These are phyloP conservation scores for Liposcelis brunnea DNA, from an alignment of 2,888 invertebrate genomes.

Conservation along the genomic window DNA sequence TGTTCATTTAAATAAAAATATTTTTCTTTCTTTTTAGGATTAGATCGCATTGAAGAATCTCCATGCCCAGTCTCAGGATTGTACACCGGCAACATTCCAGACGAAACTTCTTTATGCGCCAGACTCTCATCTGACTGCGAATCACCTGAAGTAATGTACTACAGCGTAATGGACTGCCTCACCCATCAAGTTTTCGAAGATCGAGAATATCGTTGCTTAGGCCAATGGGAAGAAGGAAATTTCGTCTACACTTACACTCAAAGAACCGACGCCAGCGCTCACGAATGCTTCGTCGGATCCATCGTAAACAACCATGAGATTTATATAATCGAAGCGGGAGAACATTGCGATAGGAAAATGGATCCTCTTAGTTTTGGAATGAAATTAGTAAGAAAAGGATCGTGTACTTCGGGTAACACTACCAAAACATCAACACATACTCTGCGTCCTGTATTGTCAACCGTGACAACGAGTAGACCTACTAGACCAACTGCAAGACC, in stretches of 20 bases:
- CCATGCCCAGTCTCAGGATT: slow-evolving; percentile 49
- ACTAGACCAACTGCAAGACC: not conserved
- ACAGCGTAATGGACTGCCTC: slow-evolving; percentile 41
- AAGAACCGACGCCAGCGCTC: slow-evolving; percentile 38
- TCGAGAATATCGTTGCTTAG: slow-evolving; percentile 44
- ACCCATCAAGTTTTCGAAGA: slow-evolving; percentile 43
- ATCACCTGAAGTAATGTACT: slow-evolving; percentile 46
- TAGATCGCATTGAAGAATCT: slow-evolving; percentile 29
- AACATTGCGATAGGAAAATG: slow-evolving; percentile 40
- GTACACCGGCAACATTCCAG: slow-evolving; percentile 44
- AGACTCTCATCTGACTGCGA: slow-evolving; percentile 46
- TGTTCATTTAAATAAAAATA: too few relatives aligned
- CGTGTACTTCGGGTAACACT: not conserved
- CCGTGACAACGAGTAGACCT: not conserved
- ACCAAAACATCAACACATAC: not conserved
- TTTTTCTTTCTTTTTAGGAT: slow-evolving; percentile 20
- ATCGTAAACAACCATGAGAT: slow-evolving; percentile 39
- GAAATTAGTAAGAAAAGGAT: slow-evolving; percentile 35
- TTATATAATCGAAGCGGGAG: slow-evolving; percentile 47
- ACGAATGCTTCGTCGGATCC: slow-evolving; percentile 47
- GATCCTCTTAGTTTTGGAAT: slow-evolving; percentile 41
- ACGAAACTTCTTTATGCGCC: slow-evolving; percentile 38
- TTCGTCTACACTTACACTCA: slow-evolving; percentile 45
- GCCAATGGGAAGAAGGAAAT: slow-evolving; percentile 45
- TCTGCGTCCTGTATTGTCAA: not conserved